A percentile compares a stretch with the other conserved stretches of the same genome.
Evolutionary conservation across 2,888 invertebrate species (phyloP).

Genomic region (Brachyptera risi): DNA sequence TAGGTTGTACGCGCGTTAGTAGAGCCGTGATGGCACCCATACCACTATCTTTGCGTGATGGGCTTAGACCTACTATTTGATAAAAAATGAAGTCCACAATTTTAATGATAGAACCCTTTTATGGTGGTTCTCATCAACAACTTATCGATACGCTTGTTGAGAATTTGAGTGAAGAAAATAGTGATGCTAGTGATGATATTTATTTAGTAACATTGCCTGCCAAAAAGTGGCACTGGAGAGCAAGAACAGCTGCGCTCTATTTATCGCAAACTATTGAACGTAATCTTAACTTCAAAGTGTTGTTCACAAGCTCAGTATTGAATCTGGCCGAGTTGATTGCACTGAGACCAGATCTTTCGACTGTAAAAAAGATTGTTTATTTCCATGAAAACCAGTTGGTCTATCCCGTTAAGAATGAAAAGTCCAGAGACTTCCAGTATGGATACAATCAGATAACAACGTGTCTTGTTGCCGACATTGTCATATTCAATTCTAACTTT

Average conservation of each 20-base stretch:
- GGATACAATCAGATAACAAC: conserved; percentile 70
- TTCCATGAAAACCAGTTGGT: conserved; percentile 75
- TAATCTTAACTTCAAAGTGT: conserved; percentile 46
- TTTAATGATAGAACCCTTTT: conserved; percentile 65
- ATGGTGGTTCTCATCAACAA: conserved; percentile 67
- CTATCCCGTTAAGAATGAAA: conserved; percentile 61
- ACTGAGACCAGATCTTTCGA: conserved; percentile 57
- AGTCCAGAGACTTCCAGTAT: conserved; percentile 69
- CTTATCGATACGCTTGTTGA: conserved; percentile 51
- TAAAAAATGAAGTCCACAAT: no score
- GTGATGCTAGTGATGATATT: neutral
- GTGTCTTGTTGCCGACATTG: conserved; percentile 61
- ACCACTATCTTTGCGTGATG: no score
- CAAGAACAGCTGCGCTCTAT: conserved; percentile 61
- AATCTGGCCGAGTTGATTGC: conserved; percentile 67
- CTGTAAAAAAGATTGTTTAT: conserved; percentile 61
- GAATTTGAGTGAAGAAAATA: neutral
- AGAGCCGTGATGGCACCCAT: no score
- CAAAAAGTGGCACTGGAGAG: conserved; percentile 77
- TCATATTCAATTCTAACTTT: conserved; percentile 67
- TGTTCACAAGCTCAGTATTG: conserved; percentile 66
- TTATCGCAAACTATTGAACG: conserved; percentile 57
- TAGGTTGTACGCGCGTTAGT: no score
- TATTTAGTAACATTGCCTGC: conserved; percentile 55
- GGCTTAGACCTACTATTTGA: no score